Evolutionary conservation across 1,140 invertebrate genomes (phyloP).

Genomic region (Asobara japonica): DNA sequence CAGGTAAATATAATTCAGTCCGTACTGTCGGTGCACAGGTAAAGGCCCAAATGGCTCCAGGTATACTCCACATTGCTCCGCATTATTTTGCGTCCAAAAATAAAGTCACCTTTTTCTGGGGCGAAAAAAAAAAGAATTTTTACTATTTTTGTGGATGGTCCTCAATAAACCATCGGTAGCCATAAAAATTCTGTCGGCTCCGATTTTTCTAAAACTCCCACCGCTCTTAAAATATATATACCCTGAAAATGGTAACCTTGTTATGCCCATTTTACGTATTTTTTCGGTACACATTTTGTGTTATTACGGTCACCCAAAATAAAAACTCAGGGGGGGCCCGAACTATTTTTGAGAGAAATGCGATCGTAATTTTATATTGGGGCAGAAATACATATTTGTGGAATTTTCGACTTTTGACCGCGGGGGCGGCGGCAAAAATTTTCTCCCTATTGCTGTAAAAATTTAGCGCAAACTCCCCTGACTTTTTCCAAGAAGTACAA

Average conservation of each 20-base stretch:
- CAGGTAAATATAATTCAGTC: conserved; percentile 54
- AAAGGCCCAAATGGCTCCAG: neutral
- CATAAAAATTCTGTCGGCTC: conserved; percentile 33
- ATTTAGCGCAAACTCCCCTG: neutral
- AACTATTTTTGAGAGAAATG: conserved; percentile 53
- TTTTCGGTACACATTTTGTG: conserved; percentile 58
- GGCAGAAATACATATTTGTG: conserved; percentile 7
- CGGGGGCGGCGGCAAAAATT: neutral
- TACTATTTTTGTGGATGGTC: neutral
- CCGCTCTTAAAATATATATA: conserved; percentile 36
- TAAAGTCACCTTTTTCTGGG: neutral
- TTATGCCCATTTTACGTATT: conserved; percentile 40
- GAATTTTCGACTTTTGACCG: neutral
- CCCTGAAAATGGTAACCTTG: conserved; percentile 21
- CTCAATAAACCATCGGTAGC: neutral
- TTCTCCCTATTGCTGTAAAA: neutral
- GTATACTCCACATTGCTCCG: neutral
- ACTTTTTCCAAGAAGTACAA: conserved; percentile 24
- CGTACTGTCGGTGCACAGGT: neutral
- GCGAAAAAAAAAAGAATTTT: neutral
- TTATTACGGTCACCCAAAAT: conserved; percentile 64
- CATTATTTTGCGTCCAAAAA: neutral
- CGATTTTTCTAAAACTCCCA: conserved; percentile 40
- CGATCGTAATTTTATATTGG: conserved; percentile 55
- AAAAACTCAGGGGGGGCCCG: conserved; percentile 45